Evolutionary conservation across 2,113 vertebrate species (phyloP).

Genomic region (Colossoma macropomum): DNA sequence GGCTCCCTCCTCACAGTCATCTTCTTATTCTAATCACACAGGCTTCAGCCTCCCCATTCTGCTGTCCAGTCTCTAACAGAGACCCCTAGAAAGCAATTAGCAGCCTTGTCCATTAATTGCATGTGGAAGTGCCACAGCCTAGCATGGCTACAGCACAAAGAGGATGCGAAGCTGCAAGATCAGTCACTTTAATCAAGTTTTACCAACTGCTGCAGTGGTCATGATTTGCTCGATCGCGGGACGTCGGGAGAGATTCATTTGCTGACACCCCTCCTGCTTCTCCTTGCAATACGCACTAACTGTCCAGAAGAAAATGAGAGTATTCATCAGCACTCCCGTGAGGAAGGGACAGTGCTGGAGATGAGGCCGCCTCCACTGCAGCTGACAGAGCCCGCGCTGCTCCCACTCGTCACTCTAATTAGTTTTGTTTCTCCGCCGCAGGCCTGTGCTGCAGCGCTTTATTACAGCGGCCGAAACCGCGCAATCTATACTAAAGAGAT

Average conservation of each 20-base stretch:
- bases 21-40: constrained; percentile 25
- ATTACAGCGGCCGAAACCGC: constrained; percentile 45
- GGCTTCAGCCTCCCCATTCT: background rate
- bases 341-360: constrained; percentile 35
- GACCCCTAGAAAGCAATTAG: constrained; percentile 55
- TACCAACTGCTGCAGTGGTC: constrained; percentile 25
- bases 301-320: constrained; percentile 52
- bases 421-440: constrained; percentile 49
- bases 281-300: constrained; percentile 28
- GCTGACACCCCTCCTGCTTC: constrained; percentile 12
- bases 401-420: constrained; percentile 49
- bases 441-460: constrained; percentile 34
- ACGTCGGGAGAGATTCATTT: constrained; percentile 31
- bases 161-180: constrained; percentile 4
- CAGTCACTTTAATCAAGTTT: constrained; percentile 57
- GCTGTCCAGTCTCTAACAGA: constrained; percentile 5
- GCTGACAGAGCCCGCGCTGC: constrained; percentile 30
- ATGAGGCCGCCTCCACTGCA: constrained; percentile 36
- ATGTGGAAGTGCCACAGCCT: constrained; percentile 18
- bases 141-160: background rate
- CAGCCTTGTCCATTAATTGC: constrained; percentile 44
- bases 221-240: constrained; percentile 53
- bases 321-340: constrained; percentile 51
- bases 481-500: constrained; percentile 50
- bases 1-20: constrained; percentile 4